These are phyloP conservation scores for Scaptomyza flava DNA, from an alignment of 2,888 invertebrate species.

Conservation along the genomic window DNA sequence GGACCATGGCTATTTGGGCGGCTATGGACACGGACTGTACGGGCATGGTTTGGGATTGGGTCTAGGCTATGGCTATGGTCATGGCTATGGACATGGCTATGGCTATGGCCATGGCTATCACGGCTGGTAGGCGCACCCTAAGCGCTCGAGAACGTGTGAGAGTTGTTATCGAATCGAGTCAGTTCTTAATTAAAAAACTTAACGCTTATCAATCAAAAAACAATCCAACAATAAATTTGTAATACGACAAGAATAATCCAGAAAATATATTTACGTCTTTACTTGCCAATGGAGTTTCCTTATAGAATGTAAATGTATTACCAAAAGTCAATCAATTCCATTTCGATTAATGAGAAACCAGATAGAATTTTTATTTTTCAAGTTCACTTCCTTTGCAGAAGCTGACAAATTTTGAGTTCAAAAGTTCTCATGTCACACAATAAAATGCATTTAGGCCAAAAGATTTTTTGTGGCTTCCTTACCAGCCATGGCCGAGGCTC, in stretches of 20 bases:
- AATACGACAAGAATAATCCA: background rate
- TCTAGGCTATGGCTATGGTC: conserved; percentile 83
- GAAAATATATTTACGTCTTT: background rate
- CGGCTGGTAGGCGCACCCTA: conserved; percentile 61
- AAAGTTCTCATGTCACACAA: conserved; percentile 15
- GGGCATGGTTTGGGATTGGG: conserved; percentile 68
- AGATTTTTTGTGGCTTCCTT: conserved; percentile 25
- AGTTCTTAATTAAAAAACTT: conserved; percentile 16
- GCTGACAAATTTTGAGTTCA: conserved; percentile 7
- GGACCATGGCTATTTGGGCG: conserved; percentile 69
- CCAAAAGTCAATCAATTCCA: conserved; percentile 1
- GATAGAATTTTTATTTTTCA: conserved; percentile 24
- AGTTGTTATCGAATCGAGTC: conserved; percentile 33
- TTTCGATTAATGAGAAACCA: conserved; percentile 27
- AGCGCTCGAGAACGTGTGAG: conserved; percentile 48
- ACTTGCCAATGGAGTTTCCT: too few relatives aligned
- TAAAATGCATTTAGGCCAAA: conserved; percentile 17
- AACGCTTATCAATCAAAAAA: conserved; percentile 29
- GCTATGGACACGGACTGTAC: conserved; percentile 68
- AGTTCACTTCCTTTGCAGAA: conserved; percentile 14
- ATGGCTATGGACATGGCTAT: conserved; percentile 84
- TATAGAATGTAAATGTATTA: too few relatives aligned
- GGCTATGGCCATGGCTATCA: conserved; percentile 66
- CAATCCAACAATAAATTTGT: conserved; percentile 11
- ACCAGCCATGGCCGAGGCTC: conserved; percentile 79